Percentiles rank a stretch among this genome's conserved stretches.
phyloP scores from a whole-genome alignment of 2,888 invertebrate species.

The Psococerastis gibbosa region DNA sequence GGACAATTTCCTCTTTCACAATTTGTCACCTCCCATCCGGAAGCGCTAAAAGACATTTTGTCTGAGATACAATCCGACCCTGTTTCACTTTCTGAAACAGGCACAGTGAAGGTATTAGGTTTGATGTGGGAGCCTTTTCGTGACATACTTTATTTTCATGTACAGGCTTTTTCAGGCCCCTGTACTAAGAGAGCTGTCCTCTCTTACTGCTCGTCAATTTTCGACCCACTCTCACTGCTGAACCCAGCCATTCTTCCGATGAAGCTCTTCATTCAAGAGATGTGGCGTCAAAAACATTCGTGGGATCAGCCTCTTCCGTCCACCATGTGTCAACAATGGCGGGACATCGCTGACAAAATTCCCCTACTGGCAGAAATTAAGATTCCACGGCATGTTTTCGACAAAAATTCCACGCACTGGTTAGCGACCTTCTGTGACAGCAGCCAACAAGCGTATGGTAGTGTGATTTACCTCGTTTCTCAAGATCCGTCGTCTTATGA shows the following conservation, averaged over 20 bases:
- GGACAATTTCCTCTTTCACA: constrained; percentile 5
- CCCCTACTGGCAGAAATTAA: neutral
- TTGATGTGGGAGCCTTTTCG: neutral
- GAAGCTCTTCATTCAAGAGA: constrained; percentile 15
- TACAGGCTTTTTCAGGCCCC: neutral
- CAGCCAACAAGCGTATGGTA: constrained; percentile 9
- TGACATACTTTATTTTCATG: neutral
- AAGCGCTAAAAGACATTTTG: neutral
- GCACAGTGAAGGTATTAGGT: constrained; percentile 2
- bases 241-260: constrained; percentile 12
- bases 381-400: neutral
- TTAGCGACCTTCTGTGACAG: constrained; percentile 11
- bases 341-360: too few relatives aligned
- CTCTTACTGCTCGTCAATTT: constrained; percentile 11
- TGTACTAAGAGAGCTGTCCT: constrained; percentile 13
- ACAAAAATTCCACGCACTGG: too few relatives aligned
- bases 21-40: neutral
- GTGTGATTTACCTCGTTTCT: constrained; percentile 7
- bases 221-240: constrained; percentile 16
- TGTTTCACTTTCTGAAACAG: too few relatives aligned
- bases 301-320: constrained; percentile 15
- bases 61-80: too few relatives aligned
- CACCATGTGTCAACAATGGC: too few relatives aligned
- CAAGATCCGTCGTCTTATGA: neutral
- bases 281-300: constrained; percentile 12